These are phyloP conservation scores for Muscicapa adusta DNA, from an alignment of 2,113 vertebrate genomes.

Conservation along the genomic window DNA sequence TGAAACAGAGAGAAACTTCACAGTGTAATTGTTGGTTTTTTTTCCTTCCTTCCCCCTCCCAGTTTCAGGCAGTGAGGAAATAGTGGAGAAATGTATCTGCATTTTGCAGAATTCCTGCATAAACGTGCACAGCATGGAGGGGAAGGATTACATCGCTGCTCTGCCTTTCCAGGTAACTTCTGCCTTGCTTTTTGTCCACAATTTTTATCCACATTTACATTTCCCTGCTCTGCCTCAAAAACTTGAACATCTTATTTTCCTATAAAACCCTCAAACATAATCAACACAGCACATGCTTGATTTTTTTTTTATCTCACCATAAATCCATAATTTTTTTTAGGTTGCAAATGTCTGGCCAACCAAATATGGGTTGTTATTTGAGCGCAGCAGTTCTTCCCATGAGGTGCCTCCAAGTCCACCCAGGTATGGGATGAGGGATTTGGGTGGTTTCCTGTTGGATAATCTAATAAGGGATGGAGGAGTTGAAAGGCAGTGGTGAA, in stretches of 20 bases:
- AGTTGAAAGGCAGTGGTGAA: not conserved
- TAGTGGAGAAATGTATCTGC: slow-evolving; percentile 84
- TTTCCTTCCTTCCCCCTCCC: no score
- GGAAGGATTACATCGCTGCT: slow-evolving; percentile 94
- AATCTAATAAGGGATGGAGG: not conserved
- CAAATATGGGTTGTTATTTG: slow-evolving; percentile 90
- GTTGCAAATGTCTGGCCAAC: slow-evolving; percentile 93
- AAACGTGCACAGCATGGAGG: slow-evolving; percentile 90
- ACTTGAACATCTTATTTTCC: not conserved
- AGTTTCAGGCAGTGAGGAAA: slow-evolving; percentile 53
- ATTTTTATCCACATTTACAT: not conserved
- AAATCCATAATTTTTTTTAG: slow-evolving; percentile 49
- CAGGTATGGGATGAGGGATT: slow-evolving; percentile 69
- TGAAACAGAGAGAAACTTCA: not conserved
- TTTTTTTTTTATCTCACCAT: no score
- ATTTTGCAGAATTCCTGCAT: slow-evolving; percentile 92
- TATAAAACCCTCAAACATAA: rapidly evolving
- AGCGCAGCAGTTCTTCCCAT: slow-evolving; percentile 82
- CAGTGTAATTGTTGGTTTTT: not conserved
- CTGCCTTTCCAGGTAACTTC: slow-evolving; percentile 90
- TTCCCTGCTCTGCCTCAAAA: not conserved
- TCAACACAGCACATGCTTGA: no score
- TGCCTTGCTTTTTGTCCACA: not conserved
- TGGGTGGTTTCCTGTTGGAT: not conserved
- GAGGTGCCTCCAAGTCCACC: slow-evolving; percentile 80